Evolutionary conservation across 2,113 vertebrate genomes (phyloP).

Genomic region (Chionis minor): DNA sequence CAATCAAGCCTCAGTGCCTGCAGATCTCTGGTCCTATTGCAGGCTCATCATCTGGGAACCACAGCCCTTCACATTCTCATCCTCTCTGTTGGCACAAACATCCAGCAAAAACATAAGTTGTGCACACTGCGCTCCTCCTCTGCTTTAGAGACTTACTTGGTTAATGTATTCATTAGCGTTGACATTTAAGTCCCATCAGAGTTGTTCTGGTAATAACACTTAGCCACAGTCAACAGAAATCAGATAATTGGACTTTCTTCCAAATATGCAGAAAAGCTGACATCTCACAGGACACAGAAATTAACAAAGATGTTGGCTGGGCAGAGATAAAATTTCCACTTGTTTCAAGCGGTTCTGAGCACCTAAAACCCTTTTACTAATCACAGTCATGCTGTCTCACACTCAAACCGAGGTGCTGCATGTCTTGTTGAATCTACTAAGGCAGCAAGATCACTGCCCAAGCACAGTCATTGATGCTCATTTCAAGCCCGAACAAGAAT

Average conservation of each 20-base stretch:
- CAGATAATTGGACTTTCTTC: neutral
- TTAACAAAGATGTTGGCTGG: neutral
- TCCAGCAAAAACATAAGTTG: neutral
- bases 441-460: neutral
- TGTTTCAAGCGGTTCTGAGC: neutral
- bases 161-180: neutral
- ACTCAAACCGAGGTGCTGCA: neutral
- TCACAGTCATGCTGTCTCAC: neutral
- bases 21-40: neutral
- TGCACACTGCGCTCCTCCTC: neutral
- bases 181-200: neutral
- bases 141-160: neutral
- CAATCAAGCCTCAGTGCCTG: neutral
- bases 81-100: neutral
- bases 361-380: neutral
- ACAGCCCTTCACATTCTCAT: neutral
- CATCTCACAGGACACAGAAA: neutral
- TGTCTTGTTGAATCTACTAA: neutral
- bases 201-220: neutral
- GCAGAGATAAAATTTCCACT: conserved; percentile 25
- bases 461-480: neutral
- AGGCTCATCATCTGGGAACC: neutral
- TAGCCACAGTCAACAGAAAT: neutral
- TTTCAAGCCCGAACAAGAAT: neutral
- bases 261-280: neutral